Evolutionary conservation across 2,113 vertebrate species (phyloP).

Genomic region (Monopterus albus): DNA sequence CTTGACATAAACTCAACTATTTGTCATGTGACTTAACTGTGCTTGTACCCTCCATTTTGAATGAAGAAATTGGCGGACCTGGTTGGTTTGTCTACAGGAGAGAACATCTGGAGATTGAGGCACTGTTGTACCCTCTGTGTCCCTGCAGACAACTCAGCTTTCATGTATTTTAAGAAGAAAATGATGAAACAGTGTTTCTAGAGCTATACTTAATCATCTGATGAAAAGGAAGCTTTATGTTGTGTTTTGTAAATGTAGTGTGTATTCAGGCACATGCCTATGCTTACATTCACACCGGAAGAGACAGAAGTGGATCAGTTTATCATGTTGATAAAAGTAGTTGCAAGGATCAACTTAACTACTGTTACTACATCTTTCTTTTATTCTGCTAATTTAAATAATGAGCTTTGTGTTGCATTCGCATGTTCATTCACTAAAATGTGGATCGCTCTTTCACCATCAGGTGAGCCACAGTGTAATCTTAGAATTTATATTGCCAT

Average conservation of each 20-base stretch:
- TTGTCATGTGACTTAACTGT: slow-evolving; percentile 9
- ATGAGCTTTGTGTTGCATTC: slow-evolving; percentile 24
- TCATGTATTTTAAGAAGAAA: slow-evolving; percentile 18
- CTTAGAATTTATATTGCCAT: background rate
- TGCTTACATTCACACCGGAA: slow-evolving; percentile 14
- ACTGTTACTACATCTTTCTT: slow-evolving; percentile 5
- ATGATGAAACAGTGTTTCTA: slow-evolving; percentile 11
- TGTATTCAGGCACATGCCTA: background rate
- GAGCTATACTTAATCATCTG: slow-evolving; percentile 16
- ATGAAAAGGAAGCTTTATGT: slow-evolving; percentile 20
- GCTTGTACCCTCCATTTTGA: slow-evolving; percentile 9
- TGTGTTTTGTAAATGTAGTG: slow-evolving; percentile 34
- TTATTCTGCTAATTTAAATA: slow-evolving; percentile 31
- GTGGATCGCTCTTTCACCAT: background rate
- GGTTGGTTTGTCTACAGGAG: slow-evolving; percentile 9
- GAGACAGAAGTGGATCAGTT: slow-evolving; percentile 50
- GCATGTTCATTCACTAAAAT: slow-evolving; percentile 10
- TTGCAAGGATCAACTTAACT: slow-evolving; percentile 29
- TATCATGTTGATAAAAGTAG: slow-evolving; percentile 77
- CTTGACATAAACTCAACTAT: slow-evolving; percentile 3
- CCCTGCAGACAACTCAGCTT: slow-evolving; percentile 1
- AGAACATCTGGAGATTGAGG: slow-evolving; percentile 4
- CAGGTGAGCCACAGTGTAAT: background rate
- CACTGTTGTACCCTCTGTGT: slow-evolving; percentile 8
- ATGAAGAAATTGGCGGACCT: background rate